Percentiles rank a stretch among this genome's conserved stretches.
These are phyloP conservation scores for Cephus spinipes DNA, from an alignment of 2,888 invertebrate species.

Conservation along the genomic window DNA sequence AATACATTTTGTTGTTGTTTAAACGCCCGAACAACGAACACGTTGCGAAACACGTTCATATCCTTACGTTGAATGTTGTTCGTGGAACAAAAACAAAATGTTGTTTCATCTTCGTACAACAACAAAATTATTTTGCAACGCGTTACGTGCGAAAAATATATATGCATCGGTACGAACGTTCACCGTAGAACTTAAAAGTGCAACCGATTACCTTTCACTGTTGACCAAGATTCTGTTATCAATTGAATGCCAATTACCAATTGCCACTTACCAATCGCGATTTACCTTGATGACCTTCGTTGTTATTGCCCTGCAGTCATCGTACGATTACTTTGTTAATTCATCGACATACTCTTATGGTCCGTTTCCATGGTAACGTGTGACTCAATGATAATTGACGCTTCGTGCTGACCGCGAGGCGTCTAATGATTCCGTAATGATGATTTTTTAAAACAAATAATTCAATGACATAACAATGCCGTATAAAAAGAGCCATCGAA, in stretches of 20 bases:
- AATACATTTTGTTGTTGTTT: too few relatives aligned
- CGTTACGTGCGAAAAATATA: not conserved
- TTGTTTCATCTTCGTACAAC: not conserved
- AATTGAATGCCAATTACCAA: not conserved
- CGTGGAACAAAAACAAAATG: not conserved
- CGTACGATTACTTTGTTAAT: not conserved
- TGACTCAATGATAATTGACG: not conserved
- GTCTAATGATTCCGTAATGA: not conserved
- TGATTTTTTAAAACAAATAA: not conserved
- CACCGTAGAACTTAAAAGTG: slow-evolving; percentile 5
- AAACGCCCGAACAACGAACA: too few relatives aligned
- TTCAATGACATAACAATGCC: not conserved
- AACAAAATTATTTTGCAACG: not conserved
- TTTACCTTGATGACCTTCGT: not conserved
- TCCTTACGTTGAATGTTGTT: not conserved
- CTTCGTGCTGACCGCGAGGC: not conserved
- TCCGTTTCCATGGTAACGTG: not conserved
- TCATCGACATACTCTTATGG: not conserved
- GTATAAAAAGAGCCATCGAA: not conserved
- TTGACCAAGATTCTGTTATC: not conserved
- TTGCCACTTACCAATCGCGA: not conserved
- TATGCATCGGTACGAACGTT: not conserved
- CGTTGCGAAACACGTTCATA: too few relatives aligned
- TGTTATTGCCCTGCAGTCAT: not conserved
- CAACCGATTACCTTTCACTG: slow-evolving; percentile 3